Evolutionary conservation across 2,113 vertebrate species (phyloP).

Genomic region (Urocynchramus pylzowi): DNA sequence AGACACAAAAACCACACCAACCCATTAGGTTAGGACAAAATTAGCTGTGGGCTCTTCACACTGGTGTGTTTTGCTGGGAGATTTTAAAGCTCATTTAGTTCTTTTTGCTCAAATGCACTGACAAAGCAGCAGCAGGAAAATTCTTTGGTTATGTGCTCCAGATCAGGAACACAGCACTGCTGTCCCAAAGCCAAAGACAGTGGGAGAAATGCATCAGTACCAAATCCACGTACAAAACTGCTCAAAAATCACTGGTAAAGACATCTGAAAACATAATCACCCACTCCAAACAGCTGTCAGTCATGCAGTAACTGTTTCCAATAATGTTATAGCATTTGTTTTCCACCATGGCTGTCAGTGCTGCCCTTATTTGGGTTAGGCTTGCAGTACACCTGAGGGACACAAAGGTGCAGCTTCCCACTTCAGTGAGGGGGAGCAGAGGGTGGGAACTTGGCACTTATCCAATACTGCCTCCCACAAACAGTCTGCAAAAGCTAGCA

Average conservation of each 20-base stretch:
- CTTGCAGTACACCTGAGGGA: not conserved
- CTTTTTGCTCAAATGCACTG: not conserved
- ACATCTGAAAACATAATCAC: not conserved
- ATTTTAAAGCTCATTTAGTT: not conserved
- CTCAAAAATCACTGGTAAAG: not conserved
- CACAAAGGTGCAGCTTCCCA: not conserved
- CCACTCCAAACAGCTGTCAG: not conserved
- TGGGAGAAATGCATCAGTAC: not conserved
- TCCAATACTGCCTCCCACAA: not conserved
- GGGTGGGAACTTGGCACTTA: not conserved
- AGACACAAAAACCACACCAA: not conserved
- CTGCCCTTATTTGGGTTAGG: not conserved
- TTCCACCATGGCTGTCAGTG: not conserved
- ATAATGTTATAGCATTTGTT: not conserved
- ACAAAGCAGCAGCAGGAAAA: not conserved
- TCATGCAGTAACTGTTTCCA: not conserved
- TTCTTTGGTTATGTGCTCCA: not conserved
- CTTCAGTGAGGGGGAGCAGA: not conserved
- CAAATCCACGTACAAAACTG: not conserved
- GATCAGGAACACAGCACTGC: not conserved
- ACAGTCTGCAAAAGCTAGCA: not conserved
- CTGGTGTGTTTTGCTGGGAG: not conserved
- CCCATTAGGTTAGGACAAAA: not conserved
- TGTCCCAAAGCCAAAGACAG: not conserved
- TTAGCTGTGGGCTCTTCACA: not conserved